Evolutionary conservation across 2,797 vertebrate genomes (phyloP).

Genomic region (Muscicapa comitata): DNA sequence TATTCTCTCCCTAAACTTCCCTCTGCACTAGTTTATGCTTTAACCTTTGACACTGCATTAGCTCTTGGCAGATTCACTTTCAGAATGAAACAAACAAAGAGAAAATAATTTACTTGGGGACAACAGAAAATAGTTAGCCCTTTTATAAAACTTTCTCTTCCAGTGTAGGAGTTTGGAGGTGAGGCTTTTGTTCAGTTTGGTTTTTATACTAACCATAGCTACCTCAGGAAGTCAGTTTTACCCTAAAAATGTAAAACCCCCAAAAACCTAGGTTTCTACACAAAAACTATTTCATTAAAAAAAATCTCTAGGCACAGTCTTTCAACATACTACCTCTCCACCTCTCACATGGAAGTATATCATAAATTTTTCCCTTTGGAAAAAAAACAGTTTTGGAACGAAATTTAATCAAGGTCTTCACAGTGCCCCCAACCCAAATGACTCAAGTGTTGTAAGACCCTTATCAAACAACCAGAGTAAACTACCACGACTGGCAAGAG

Average conservation of each 20-base stretch:
- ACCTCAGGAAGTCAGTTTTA: not conserved
- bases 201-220: not conserved
- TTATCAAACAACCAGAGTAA: not conserved
- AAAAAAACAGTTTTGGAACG: not conserved
- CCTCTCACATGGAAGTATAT: not conserved
- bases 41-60: not conserved
- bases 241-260: not conserved
- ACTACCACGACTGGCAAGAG: not conserved
- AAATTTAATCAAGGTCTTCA: not conserved
- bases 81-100: not conserved
- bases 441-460: not conserved
- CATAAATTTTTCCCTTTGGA: not conserved
- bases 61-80: not conserved
- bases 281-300: not conserved
- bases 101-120: conserved; percentile 6
- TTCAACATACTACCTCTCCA: not conserved
- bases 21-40: not conserved
- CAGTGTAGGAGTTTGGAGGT: not conserved
- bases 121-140: not conserved
- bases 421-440: not conserved
- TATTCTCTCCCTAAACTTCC: not conserved
- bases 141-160: not conserved
- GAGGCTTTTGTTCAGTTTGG: not conserved
- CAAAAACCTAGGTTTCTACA: not conserved
- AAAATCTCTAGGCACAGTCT: not conserved